Conservation (phyloP, 2,888 invertebrate genomes). For the Ennomos fuscantarius region DNA sequence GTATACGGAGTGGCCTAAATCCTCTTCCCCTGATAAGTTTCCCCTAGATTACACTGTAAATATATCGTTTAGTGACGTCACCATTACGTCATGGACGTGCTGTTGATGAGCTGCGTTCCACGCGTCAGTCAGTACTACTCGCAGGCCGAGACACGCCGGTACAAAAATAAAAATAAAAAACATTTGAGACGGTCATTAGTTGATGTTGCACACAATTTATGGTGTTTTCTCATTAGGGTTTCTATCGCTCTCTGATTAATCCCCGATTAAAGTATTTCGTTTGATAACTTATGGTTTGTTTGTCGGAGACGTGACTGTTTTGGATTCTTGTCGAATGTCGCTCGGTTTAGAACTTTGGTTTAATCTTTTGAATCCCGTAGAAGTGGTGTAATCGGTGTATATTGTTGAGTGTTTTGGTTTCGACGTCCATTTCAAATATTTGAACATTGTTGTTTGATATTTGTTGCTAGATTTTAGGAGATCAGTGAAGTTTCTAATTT, state of each 20-base stretch:
- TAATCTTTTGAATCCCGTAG: conserved; percentile 11
- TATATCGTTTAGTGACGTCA: conserved; percentile 63
- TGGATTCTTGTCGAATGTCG: conserved; percentile 21
- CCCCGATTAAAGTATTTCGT: conserved; percentile 26
- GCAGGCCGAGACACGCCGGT: conserved; percentile 49
- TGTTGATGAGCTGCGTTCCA: conserved; percentile 58
- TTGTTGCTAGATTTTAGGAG: conserved; percentile 2
- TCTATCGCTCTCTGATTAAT: conserved; percentile 27
- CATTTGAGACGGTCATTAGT: conserved; percentile 26
- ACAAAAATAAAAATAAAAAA: conserved; percentile 32
- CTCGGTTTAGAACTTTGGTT: conserved; percentile 18
- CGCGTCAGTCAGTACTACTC: conserved; percentile 58
- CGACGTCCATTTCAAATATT: conserved; percentile 13
- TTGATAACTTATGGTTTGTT: conserved; percentile 31
- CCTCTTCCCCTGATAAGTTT: conserved; percentile 12
- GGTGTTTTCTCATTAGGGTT: conserved; percentile 27
- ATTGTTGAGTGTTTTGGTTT: conserved; percentile 6
- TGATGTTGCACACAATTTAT: conserved; percentile 29
- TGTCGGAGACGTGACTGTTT: conserved; percentile 25
- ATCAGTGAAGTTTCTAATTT: neutral
- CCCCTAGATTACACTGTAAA: conserved; percentile 45
- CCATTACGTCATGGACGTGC: conserved; percentile 57
- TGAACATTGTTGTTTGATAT: conserved; percentile 1
- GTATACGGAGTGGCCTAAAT: conserved; percentile 17
- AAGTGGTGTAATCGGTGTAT: conserved; percentile 10